A percentile compares a stretch with the other conserved stretches of the same genome.
These are phyloP conservation scores for Cryptocephalus primarius DNA, from an alignment of 2,888 invertebrate genomes.

Conservation along the genomic window DNA sequence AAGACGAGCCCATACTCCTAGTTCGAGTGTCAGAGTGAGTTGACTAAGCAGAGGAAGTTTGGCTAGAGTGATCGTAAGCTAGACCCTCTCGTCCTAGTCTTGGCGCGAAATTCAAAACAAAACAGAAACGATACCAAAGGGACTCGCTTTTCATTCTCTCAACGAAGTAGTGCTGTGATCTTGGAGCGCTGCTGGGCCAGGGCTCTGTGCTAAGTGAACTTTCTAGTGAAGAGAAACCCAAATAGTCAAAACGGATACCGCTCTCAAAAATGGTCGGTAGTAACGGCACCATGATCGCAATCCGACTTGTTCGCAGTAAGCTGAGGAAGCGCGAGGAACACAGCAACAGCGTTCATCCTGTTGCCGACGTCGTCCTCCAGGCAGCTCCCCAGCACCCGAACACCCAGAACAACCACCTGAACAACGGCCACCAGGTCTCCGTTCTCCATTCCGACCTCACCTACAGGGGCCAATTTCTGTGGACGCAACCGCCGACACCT, in stretches of 20 bases:
- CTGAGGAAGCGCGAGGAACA: conserved; percentile 76
- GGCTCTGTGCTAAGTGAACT: not conserved
- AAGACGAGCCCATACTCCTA: not conserved
- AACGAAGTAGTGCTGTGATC: not conserved
- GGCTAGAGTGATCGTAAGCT: not conserved
- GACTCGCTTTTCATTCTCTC: too few species aligned
- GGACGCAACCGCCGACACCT: conserved; percentile 65
- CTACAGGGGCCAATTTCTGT: conserved; percentile 61
- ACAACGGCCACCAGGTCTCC: conserved; percentile 15
- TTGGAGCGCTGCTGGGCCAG: not conserved
- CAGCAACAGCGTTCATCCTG: conserved; percentile 56
- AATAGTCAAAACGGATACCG: not conserved
- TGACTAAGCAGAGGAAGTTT: not conserved
- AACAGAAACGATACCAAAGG: not conserved
- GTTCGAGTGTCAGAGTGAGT: too few species aligned
- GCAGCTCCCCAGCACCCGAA: conserved; percentile 37
- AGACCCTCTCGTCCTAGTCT: not conserved
- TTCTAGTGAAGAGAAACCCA: not conserved
- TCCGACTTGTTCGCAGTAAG: conserved; percentile 86
- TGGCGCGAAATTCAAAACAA: too few species aligned
- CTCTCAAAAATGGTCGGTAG: conserved; percentile 64
- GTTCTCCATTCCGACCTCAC: conserved; percentile 44
- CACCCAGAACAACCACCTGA: conserved; percentile 11
- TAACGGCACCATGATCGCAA: conserved; percentile 77
- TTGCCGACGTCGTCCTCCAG: conserved; percentile 43